These are phyloP conservation scores for Trichosurus vulpecula DNA, from an alignment of 2,797 vertebrate species.

Conservation along the genomic window DNA sequence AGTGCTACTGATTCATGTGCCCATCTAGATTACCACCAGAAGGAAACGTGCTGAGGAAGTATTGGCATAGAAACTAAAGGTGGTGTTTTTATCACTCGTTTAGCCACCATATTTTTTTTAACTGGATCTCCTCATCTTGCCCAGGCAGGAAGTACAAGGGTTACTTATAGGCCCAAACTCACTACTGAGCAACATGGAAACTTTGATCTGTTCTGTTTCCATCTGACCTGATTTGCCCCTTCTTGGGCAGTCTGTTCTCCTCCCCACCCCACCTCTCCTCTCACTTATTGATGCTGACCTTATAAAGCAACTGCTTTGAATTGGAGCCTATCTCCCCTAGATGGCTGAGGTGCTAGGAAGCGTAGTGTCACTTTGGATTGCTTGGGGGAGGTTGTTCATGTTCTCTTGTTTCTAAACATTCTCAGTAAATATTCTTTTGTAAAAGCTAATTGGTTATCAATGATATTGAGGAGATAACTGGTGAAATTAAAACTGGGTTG, in stretches of 20 bases:
- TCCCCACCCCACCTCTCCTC: too few relatives aligned
- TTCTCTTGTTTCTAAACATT: background rate
- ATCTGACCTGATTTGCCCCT: background rate
- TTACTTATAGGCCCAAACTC: background rate
- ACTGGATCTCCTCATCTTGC: too few relatives aligned
- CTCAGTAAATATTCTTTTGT: background rate
- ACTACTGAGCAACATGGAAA: background rate
- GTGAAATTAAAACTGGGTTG: background rate
- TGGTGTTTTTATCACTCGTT: background rate
- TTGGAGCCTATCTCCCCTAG: background rate
- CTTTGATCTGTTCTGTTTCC: background rate
- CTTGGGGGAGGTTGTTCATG: too few relatives aligned
- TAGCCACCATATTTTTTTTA: background rate
- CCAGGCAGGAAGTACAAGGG: background rate
- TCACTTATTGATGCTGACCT: background rate
- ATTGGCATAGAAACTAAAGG: background rate
- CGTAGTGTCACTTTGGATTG: background rate
- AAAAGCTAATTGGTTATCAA: background rate
- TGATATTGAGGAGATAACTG: background rate
- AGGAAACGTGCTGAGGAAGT: background rate
- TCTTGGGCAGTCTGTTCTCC: background rate
- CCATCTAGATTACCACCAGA: background rate
- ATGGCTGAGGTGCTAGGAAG: background rate
- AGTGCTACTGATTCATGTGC: too few relatives aligned
- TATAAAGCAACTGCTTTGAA: background rate